These are phyloP conservation scores for Leucophenga maculata DNA, from an alignment of 2,888 invertebrate genomes.

Conservation along the genomic window DNA sequence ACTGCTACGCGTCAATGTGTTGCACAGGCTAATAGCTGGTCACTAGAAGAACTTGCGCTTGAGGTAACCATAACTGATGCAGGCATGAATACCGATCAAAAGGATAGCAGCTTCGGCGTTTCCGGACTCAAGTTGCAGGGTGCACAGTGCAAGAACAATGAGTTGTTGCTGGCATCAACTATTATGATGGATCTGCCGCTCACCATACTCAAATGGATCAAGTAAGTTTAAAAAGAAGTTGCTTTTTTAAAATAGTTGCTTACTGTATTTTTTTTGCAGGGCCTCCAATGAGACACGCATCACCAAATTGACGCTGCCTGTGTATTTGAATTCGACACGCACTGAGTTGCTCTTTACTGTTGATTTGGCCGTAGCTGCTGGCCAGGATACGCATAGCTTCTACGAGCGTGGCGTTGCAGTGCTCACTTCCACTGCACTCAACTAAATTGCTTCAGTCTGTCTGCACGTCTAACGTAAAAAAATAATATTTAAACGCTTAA, in stretches of 20 bases:
- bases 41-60: slow-evolving; percentile 91
- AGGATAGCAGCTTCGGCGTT: slow-evolving; percentile 79
- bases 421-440: slow-evolving; percentile 92
- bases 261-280: slow-evolving; percentile 52
- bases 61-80: slow-evolving; percentile 78
- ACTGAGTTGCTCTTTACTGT: slow-evolving; percentile 96
- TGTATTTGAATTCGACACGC: slow-evolving; percentile 96
- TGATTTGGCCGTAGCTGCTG: slow-evolving; percentile 91
- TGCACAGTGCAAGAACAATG: slow-evolving; percentile 92
- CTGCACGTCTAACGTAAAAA: background rate
- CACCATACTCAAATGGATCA: slow-evolving; percentile 91
- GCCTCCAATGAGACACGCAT: slow-evolving; percentile 73
- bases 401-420: slow-evolving; percentile 98
- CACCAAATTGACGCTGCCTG: slow-evolving; percentile 89
- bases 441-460: slow-evolving; percentile 73
- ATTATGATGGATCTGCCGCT: slow-evolving; percentile 95
- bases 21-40: slow-evolving; percentile 96
- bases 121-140: slow-evolving; percentile 95
- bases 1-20: slow-evolving; percentile 99
- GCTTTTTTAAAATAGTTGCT: too few species aligned
- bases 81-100: slow-evolving; percentile 75
- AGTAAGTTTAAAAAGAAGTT: slow-evolving; percentile 74
- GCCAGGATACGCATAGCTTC: slow-evolving; percentile 95
- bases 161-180: slow-evolving; percentile 90
- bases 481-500: slow-evolving; percentile 24